Percentiles rank a stretch among this genome's conserved stretches.
phyloP scores from a whole-genome alignment of 2,888 invertebrate genomes.

The Scaptomyza flava region DNA sequence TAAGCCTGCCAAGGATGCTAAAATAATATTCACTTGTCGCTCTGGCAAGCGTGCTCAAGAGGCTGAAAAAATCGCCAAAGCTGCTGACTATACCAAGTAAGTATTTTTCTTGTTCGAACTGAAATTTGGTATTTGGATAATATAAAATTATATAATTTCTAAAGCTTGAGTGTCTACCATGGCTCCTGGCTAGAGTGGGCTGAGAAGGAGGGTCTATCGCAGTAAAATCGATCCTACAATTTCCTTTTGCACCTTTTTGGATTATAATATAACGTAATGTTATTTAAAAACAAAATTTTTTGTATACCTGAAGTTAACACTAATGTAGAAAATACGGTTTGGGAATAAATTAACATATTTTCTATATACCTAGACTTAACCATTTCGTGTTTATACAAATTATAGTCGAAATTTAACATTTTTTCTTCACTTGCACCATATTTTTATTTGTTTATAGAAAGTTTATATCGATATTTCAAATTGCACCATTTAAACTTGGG shows the following conservation, averaged over 20 bases:
- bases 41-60: conserved; percentile 54
- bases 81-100: conserved; percentile 54
- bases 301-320: not conserved
- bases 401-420: too few relatives aligned
- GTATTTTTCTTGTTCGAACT: conserved; percentile 1
- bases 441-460: not conserved
- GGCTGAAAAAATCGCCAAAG: conserved; percentile 54
- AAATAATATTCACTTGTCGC: conserved; percentile 64
- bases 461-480: not conserved
- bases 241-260: conserved; percentile 11
- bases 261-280: not conserved
- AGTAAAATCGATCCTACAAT: conserved; percentile 8
- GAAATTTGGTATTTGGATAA: not conserved
- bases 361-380: not conserved
- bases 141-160: not conserved
- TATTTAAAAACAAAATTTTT: conserved; percentile 4
- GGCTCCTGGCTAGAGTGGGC: conserved; percentile 72
- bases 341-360: conserved; percentile 31
- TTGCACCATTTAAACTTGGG: not conserved
- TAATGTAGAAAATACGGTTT: conserved; percentile 30
- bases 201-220: conserved; percentile 49
- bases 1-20: conserved; percentile 44
- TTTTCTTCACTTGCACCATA: too few relatives aligned
- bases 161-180: conserved; percentile 53
- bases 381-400: too few relatives aligned